Percentiles rank a stretch among this genome's conserved stretches.
Conservation (phyloP, 2,888 invertebrate species). For the Mantis religiosa region DNA sequence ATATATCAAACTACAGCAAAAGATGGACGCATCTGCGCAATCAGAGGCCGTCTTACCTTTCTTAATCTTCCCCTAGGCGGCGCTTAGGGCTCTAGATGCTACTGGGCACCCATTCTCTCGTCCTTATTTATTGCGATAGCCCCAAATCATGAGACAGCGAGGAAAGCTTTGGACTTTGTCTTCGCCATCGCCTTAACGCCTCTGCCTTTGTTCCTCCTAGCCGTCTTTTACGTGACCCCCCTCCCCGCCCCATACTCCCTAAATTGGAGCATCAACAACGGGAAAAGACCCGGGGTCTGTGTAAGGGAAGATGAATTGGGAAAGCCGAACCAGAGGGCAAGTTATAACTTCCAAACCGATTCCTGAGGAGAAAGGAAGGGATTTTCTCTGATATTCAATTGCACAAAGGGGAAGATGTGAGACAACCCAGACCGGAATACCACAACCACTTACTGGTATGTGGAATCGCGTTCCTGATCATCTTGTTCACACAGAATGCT, state of each 20-base stretch:
- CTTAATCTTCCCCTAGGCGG: neutral
- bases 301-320: conserved; percentile 9
- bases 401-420: neutral
- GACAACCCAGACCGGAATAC: neutral
- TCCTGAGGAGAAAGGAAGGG: neutral
- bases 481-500: neutral
- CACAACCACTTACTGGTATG: neutral
- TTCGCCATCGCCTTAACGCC: conserved; percentile 23
- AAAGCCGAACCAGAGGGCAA: conserved; percentile 7
- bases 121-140: conserved; percentile 25
- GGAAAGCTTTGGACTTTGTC: conserved; percentile 7
- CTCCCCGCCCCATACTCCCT: neutral
- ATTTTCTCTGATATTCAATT: conserved; percentile 8
- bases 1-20: neutral
- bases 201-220: neutral
- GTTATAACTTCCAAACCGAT: conserved; percentile 8
- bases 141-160: conserved; percentile 22
- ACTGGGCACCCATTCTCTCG: neutral
- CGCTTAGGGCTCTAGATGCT: neutral
- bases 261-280: conserved; percentile 1
- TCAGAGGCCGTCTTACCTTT: neutral
- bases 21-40: neutral
- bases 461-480: neutral
- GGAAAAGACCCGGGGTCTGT: neutral
- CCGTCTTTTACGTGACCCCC: conserved; percentile 6